Percentiles rank a stretch among this genome's conserved stretches.
phyloP scores from a whole-genome alignment of 2,797 vertebrate genomes.

The Rhinogobio ventralis region DNA sequence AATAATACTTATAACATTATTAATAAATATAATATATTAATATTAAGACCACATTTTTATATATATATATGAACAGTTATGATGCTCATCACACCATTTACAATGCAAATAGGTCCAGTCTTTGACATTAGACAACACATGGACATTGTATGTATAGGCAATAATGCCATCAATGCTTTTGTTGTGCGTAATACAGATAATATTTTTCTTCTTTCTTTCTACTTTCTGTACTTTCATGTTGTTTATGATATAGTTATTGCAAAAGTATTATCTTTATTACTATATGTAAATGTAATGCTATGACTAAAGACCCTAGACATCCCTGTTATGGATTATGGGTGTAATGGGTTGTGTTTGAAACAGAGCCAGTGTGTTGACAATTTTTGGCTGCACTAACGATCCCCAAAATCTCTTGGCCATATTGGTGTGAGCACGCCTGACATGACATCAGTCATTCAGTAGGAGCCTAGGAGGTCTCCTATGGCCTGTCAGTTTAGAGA shows the following conservation, averaged over 20 bases:
- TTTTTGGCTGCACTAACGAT: not conserved
- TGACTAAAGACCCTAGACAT: not conserved
- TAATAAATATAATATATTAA: not conserved
- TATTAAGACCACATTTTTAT: not conserved
- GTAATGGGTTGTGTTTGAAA: not conserved
- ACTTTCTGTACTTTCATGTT: not conserved
- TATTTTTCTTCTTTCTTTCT: not conserved
- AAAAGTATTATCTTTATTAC: not conserved
- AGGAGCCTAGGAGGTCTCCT: constrained; percentile 4
- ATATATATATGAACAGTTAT: not conserved
- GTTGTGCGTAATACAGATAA: not conserved
- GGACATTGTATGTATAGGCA: not conserved
- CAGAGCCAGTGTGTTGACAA: not conserved
- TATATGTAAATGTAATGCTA: not conserved
- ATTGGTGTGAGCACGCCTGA: not conserved
- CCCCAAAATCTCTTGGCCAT: not conserved
- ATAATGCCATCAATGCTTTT: not conserved
- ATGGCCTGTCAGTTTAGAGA: constrained; percentile 29
- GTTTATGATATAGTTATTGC: too few species aligned
- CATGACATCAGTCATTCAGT: constrained; percentile 13
- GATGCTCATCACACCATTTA: not conserved
- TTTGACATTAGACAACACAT: not conserved
- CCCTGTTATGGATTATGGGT: not conserved
- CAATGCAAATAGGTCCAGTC: not conserved
- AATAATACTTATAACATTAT: not conserved